Conservation (phyloP, 1,140 invertebrate genomes). For the Bombus polaris region DNA sequence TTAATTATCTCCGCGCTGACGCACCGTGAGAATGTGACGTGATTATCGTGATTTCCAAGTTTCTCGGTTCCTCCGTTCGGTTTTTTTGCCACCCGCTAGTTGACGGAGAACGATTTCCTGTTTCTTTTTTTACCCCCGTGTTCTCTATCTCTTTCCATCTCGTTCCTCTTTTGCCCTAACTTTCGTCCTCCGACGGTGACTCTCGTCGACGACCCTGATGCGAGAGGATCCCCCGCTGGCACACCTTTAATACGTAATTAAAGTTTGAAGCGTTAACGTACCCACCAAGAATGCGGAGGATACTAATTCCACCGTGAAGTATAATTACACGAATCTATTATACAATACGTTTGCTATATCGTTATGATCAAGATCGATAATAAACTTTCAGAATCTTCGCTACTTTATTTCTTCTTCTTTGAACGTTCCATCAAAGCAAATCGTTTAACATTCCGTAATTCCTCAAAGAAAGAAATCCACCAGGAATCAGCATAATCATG, state of each 20-base stretch:
- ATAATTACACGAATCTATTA: conserved; percentile 25
- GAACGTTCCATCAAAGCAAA: neutral
- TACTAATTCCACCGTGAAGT: conserved; percentile 29
- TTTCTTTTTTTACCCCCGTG: neutral
- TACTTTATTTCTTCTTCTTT: neutral
- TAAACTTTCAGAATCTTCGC: neutral
- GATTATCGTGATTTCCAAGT: conserved; percentile 59
- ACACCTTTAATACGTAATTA: conserved; percentile 49
- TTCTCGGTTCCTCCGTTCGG: conserved; percentile 2
- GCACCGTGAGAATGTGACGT: conserved; percentile 62
- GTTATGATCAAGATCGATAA: neutral
- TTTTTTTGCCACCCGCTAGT: neutral
- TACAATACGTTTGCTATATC: neutral
- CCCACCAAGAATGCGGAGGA: conserved; percentile 35
- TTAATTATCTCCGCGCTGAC: conserved; percentile 65
- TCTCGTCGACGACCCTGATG: neutral
- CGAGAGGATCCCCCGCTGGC: conserved; percentile 5
- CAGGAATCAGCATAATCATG: neutral
- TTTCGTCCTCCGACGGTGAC: neutral
- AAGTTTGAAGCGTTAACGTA: conserved; percentile 45
- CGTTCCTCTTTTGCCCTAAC: too few relatives aligned
- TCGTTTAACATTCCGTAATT: neutral
- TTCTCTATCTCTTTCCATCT: neutral
- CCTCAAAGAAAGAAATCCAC: neutral
- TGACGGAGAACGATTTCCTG: neutral